Evolutionary conservation across 2,888 invertebrate species (phyloP).

Genomic region (Ametastegia equiseti): DNA sequence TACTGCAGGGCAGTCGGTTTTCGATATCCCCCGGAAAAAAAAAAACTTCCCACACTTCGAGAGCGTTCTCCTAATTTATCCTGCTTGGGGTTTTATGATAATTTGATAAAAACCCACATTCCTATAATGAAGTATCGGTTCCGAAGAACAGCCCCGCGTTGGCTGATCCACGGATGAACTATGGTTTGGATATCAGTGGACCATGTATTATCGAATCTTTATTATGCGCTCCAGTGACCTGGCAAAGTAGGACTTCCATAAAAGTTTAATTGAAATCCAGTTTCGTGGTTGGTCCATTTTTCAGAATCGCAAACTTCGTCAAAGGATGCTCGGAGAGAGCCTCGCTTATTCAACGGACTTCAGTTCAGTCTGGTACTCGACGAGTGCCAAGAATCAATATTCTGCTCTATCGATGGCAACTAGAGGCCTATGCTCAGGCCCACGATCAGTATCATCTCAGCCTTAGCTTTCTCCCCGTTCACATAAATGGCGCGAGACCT

Average conservation of each 20-base stretch:
- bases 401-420: conserved; percentile 4
- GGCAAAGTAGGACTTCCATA: conserved; percentile 61
- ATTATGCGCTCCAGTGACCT: conserved; percentile 62
- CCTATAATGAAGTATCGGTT: background rate
- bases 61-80: too few species aligned
- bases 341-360: conserved; percentile 14
- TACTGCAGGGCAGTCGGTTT: too few species aligned
- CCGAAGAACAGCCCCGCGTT: background rate
- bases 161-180: conserved; percentile 57
- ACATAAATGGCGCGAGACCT: conserved; percentile 14
- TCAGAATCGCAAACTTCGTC: conserved; percentile 56
- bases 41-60: too few species aligned
- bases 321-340: conserved; percentile 49
- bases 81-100: too few species aligned
- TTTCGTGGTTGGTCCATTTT: conserved; percentile 55
- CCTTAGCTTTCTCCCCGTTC: background rate
- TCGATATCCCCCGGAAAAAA: too few species aligned
- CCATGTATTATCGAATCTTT: conserved; percentile 63
- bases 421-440: background rate
- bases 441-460: conserved; percentile 18
- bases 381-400: conserved; percentile 22
- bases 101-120: background rate
- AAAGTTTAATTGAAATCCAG: conserved; percentile 65
- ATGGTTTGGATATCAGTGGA: conserved; percentile 60
- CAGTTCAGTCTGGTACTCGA: background rate